Evolutionary conservation across 2,888 invertebrate species (phyloP).

Genomic region (Artemia sinica): DNA sequence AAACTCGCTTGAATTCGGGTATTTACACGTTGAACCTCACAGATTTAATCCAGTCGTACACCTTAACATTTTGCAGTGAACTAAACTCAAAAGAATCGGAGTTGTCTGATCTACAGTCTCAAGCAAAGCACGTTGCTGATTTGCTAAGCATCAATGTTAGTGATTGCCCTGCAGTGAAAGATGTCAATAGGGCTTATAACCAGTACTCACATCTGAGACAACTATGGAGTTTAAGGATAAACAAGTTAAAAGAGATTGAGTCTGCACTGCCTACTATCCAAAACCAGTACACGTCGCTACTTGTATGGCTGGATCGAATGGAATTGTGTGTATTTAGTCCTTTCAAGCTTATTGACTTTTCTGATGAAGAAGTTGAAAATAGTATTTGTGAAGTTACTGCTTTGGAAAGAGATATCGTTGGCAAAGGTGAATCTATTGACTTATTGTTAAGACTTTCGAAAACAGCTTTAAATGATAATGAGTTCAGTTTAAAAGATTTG

Average conservation of each 20-base stretch:
- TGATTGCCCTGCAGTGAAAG: background rate
- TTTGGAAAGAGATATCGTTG: background rate
- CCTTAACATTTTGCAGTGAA: background rate
- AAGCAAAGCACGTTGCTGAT: background rate
- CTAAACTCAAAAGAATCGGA: background rate
- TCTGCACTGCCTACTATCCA: background rate
- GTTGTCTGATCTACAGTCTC: background rate
- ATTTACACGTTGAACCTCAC: constrained; percentile 3
- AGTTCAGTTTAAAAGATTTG: background rate
- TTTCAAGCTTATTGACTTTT: constrained; percentile 1
- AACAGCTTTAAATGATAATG: background rate
- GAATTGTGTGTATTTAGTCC: background rate
- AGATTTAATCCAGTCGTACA: background rate
- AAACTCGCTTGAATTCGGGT: constrained; percentile 2
- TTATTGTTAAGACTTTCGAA: background rate
- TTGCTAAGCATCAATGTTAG: background rate
- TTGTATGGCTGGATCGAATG: constrained; percentile 1
- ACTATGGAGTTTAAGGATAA: background rate
- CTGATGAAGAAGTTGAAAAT: constrained; percentile 1
- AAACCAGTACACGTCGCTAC: constrained; percentile 1
- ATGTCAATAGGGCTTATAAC: background rate
- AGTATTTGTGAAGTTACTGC: background rate
- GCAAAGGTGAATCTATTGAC: background rate
- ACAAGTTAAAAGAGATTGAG: background rate
- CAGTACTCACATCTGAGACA: background rate